phyloP scores from a whole-genome alignment of 2,888 invertebrate species.

The Luperina nickerlii region DNA sequence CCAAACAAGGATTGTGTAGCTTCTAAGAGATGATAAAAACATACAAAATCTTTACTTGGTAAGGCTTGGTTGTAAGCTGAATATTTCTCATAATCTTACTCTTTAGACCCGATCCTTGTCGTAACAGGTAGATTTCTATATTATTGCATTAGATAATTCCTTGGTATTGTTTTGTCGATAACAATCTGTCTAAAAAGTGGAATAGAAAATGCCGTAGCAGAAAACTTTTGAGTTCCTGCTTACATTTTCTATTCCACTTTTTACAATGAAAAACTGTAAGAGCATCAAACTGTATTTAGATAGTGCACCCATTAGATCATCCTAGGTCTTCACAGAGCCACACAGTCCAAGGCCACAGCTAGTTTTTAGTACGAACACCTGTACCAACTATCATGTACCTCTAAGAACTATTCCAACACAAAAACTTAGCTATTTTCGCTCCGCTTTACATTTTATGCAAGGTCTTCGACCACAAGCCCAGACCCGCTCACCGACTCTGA shows the following conservation, averaged over 20 bases:
- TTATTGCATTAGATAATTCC: not conserved
- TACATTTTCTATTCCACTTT: not conserved
- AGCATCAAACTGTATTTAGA: not conserved
- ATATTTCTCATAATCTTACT: not conserved
- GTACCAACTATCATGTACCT: not conserved
- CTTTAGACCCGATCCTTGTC: no score
- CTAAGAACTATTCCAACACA: constrained; percentile 25
- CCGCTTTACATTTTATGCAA: constrained; percentile 35
- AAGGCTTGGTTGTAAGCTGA: not conserved
- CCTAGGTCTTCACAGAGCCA: not conserved
- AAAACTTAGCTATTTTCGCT: constrained; percentile 42
- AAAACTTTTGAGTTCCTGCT: not conserved
- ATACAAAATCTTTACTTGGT: not conserved
- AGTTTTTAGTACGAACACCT: not conserved
- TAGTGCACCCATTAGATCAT: not conserved
- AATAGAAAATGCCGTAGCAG: not conserved
- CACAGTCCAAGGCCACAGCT: not conserved
- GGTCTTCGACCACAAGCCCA: constrained; percentile 44
- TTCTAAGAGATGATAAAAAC: constrained; percentile 1
- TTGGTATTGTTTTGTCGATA: not conserved
- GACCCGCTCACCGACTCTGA: constrained; percentile 46
- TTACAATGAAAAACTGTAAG: not conserved
- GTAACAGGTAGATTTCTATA: not conserved
- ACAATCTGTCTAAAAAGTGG: not conserved
- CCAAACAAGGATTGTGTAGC: constrained; percentile 8